phyloP scores from a whole-genome alignment of 2,113 vertebrate species.

The Notiomystis cincta region DNA sequence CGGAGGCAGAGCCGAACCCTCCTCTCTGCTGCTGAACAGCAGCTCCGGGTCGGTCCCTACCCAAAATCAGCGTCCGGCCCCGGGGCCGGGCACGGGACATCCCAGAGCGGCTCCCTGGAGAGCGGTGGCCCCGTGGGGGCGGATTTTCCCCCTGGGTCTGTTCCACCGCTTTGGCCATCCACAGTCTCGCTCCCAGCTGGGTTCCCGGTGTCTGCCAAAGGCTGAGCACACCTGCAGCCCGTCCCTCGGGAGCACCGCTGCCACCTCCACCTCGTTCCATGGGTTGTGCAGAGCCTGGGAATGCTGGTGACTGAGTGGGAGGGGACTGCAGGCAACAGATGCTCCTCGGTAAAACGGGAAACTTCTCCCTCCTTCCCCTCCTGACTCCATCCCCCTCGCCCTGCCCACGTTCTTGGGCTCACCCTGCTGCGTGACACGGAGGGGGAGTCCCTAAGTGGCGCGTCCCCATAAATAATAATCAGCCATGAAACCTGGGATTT shows the following conservation, averaged over 20 bases:
- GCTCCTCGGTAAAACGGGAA: not conserved
- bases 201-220: not conserved
- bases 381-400: not conserved
- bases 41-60: not conserved
- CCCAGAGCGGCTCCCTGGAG: not conserved
- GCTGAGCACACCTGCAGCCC: not conserved
- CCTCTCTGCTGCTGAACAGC: accelerated
- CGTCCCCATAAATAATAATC: not conserved
- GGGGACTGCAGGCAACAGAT: not conserved
- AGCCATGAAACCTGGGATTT: not conserved
- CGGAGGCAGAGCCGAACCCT: not conserved
- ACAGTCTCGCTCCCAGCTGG: not conserved
- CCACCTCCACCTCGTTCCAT: not conserved
- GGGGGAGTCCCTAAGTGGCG: not conserved
- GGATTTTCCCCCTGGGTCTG: not conserved
- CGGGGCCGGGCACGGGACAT: accelerated
- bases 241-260: not conserved
- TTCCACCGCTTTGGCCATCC: not conserved
- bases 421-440: not conserved
- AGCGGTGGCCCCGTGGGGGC: accelerated
- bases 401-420: not conserved
- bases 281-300: not conserved
- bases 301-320: not conserved
- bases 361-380: not conserved
- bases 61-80: not conserved